These are phyloP conservation scores for Dolichoris vasculosae DNA, from an alignment of 1,140 invertebrate species.

Conservation along the genomic window DNA sequence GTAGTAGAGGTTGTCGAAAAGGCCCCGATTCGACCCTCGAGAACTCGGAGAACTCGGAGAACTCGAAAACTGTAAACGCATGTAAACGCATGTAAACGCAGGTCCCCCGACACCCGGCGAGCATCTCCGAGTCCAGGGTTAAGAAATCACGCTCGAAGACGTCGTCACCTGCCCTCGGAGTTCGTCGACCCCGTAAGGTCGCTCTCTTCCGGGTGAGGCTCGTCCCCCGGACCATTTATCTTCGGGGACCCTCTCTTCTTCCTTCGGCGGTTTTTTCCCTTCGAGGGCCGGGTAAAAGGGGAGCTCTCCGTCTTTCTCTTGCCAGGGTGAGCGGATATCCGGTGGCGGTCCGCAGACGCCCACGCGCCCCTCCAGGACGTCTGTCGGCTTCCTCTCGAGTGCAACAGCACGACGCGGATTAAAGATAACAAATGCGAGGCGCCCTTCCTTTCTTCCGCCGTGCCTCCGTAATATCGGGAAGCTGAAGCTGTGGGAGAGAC, in stretches of 20 bases:
- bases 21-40: too few species aligned
- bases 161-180: conserved; percentile 24
- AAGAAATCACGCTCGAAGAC: too few species aligned
- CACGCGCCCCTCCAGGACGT: conserved; percentile 6
- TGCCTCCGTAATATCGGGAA: neutral
- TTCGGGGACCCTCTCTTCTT: conserved; percentile 20
- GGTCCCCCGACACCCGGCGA: too few species aligned
- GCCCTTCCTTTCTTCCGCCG: neutral
- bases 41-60: too few species aligned
- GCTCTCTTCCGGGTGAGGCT: conserved; percentile 32
- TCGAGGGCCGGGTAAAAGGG: conserved; percentile 7
- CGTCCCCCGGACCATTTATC: conserved; percentile 44
- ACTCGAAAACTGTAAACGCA: too few species aligned
- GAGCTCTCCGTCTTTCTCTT: too few species aligned
- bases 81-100: too few species aligned
- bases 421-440: conserved; percentile 43
- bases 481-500: too few species aligned
- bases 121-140: too few species aligned
- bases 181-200: conserved; percentile 42
- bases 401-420: conserved; percentile 32
- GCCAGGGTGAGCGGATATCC: conserved; percentile 55
- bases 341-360: conserved; percentile 38
- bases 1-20: too few species aligned
- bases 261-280: neutral
- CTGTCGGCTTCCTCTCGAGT: conserved; percentile 22